Evolutionary conservation across 2,797 vertebrate genomes (phyloP), one percentile per base, ranked within the genome.

Genomic region (Rhinoraja longicauda): DNA sequence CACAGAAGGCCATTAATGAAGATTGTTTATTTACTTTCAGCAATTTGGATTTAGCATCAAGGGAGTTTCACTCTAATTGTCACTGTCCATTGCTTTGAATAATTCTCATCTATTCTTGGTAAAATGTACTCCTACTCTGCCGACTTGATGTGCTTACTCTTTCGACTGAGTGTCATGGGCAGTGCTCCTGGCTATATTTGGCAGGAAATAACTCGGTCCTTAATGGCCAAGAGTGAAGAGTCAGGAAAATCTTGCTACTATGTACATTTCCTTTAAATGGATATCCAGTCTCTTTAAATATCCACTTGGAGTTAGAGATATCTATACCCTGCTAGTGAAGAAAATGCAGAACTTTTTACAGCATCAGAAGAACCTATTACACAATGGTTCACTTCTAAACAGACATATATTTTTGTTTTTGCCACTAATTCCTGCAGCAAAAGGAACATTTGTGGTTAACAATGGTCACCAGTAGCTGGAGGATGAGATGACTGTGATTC

Each of bases 21-120:
- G 94, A 94, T 95, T 95, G 93, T 95, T 96, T 95, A 94, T 95
- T 95, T 95, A 95, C 94, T 93, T 93, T 94, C 93, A 95, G 95
- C 95, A 95, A 95, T 94, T 94, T 93, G 95, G 93, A 29, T 1
- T 93, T 45, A 94, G 90, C 90, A 94, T 76, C 94, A 94, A 95
- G 94, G 90, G 90, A 92, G 45, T 72, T 92, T 57, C 67, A 92
- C 39, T 92, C 72, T 75, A 73, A 75, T 92, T 57, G 67, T 75
- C 39, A 15, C 36, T 91, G 39, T 6, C 36, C 70, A 29, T 24
- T 75, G 90, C 45, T 92, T 75, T 57, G 72, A 53, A 92, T 29
- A 39, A 53, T 57, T 39, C 26, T 92, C 6, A 75, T 53, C 26
- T 75, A 75, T 75, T 29, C 26, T 13, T 53, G 45, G 36, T 92